Base-by-base conservation (phyloP, 2,888 invertebrate genomes). In the Lasioglossum oenotherae region DNA sequence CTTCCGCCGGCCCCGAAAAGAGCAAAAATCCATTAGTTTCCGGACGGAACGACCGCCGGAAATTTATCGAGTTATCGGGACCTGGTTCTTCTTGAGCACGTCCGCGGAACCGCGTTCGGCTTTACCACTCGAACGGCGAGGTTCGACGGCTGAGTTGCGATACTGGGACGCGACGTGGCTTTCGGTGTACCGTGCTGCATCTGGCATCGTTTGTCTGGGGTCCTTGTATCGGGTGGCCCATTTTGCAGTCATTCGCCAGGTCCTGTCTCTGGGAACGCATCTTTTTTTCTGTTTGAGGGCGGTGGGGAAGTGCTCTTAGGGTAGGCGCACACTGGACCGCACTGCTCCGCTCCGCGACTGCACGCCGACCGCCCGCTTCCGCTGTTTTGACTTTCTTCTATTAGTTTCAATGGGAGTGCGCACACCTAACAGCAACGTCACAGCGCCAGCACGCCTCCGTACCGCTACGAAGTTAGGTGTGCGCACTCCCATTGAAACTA, bases 11-110 rank as follows among this genome's bases (percentile, higher is more conserved):
- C 19, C 71, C n/a, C 38, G 78, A 78, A 84, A 84, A 82, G 78
- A 75, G 78, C 53, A 76, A 78, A 80, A 80, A 60, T 78, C 76
- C 83, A 80, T 86, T 75, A 71, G 80, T 80, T 80, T 74, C 67
- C 27, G 31, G 27, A 27, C 53, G 71, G 27, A 81, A 77, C 77
- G 60, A 64, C 69, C 79, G 69, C 19, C 31, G 71, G 73, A 53
- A 74, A 85, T 87, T 82, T 82, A 82, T 87, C 77, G 85, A 87
- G 74, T 87, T 85, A 81, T 85, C 80, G 71, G 53, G 41, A 41
- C 44, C 44, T 46, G 12, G n/a, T 53, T 38, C 12, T 46, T 23
- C 78, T 73, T 23, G 44, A 76, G 44, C 10, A 53, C 74, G 53
- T 14, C n/a, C 23, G 10, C 72, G 44, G 4, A 60, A n/a, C 53